Base-by-base conservation (phyloP, 2,888 invertebrate genomes). In the Heliconius erato region DNA sequence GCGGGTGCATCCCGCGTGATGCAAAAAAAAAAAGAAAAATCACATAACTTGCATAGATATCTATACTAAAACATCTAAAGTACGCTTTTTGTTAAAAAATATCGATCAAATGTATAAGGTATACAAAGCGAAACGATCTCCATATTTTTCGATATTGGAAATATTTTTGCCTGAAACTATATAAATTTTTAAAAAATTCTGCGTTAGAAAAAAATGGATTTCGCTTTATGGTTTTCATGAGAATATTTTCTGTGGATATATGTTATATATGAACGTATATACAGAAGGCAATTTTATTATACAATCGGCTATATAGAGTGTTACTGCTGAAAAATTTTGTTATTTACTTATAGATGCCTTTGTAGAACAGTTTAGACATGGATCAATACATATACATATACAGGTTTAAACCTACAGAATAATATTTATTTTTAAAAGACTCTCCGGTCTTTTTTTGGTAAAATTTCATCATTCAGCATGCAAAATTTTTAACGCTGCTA, bases 21-120 rank as follows among this genome's bases (percentile, higher is more conserved):
- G 32, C 68, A 16, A 67, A 67, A 67, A 28, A 67, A 28, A 14
- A 67, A 35, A 23, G 23, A 72, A 26, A 23, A 72, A 72, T 26
- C 44, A 28, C 44, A 72, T 40, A 26, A 49, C 44, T 26, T 16
- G 26, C n/a, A 40, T 19, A 40, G n/a, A 28, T 78, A 81, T 83
- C 83, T 81, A 77, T 81, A 81, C 77, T 81, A 84, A 83, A 83
- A 84, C 77, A 83, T 83, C 83, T 83, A 72, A 83, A 83, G 79
- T 72, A 74, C 32, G 82, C 82, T 76, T 74, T 84, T 84, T 54
- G 74, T 69, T n/a, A 63, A 69, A 76, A 82, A 82, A 59, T 67
- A 40, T 49, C 40, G 76, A 81, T 83, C 76, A 77, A 74, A 82
- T 79, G 65, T 69, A 68, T 14, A 12, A 28, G 28, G 26, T 67